Percentiles rank a stretch among this genome's conserved stretches.
Conservation (phyloP, 2,113 vertebrate species). For the Myotis yumanensis region DNA sequence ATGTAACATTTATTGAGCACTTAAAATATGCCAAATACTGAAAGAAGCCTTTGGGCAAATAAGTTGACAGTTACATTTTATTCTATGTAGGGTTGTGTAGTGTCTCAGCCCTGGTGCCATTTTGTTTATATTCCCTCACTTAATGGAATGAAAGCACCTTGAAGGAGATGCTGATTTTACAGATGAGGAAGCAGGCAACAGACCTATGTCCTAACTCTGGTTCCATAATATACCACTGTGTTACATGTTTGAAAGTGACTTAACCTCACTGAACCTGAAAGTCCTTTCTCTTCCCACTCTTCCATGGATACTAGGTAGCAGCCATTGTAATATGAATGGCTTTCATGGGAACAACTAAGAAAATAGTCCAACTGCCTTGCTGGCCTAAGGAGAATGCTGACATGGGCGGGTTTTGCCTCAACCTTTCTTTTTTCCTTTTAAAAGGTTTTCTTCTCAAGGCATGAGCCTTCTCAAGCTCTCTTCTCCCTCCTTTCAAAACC, state of each 20-base stretch:
- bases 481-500: not conserved
- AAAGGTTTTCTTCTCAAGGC: not conserved
- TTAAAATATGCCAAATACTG: not conserved
- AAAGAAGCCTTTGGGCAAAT: not conserved
- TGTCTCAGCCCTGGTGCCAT: not conserved
- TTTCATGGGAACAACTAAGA: not conserved
- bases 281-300: not conserved
- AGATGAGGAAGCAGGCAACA: not conserved
- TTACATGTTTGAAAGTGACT: not conserved
- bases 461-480: not conserved
- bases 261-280: not conserved
- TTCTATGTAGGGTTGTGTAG: not conserved
- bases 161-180: not conserved
- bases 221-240: not conserved
- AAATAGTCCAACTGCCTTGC: not conserved
- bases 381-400: not conserved
- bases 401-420: not conserved
- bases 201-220: not conserved
- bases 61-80: not conserved
- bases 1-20: slow-evolving; percentile 23
- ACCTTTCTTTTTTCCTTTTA: not conserved
- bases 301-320: not conserved
- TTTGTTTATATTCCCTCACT: not conserved
- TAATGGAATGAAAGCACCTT: not conserved
- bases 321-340: not conserved